These are phyloP conservation scores for Eutrigla gurnardus DNA, from an alignment of 2,797 vertebrate species.

Conservation along the genomic window DNA sequence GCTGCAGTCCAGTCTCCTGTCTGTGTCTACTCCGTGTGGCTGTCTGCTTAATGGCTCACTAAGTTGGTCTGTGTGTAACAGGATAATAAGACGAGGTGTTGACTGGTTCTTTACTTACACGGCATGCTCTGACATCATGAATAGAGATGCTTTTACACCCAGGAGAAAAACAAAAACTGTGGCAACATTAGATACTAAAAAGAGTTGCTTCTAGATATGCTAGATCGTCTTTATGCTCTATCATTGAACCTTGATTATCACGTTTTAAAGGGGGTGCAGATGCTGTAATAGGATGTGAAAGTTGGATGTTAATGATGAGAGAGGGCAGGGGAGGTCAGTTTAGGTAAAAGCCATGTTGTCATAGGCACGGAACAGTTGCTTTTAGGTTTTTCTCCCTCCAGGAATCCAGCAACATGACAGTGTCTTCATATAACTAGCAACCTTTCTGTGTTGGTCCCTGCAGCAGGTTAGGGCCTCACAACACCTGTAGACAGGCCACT, in stretches of 20 bases:
- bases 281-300: constrained; percentile 1
- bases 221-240: neutral
- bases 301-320: constrained; percentile 8
- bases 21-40: constrained; percentile 34
- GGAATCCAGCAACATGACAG: neutral
- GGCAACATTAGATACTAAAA: constrained; percentile 9
- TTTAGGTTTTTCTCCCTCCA: neutral
- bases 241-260: neutral
- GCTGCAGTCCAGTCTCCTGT: constrained; percentile 28
- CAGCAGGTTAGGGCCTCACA: constrained; percentile 7
- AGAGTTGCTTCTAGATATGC: neutral
- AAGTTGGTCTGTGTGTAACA: constrained; percentile 21
- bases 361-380: neutral
- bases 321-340: constrained; percentile 4
- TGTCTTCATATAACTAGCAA: neutral
- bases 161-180: neutral
- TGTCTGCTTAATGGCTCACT: constrained; percentile 42
- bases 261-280: constrained; percentile 1
- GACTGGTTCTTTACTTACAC: neutral
- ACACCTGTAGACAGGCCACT: constrained; percentile 39
- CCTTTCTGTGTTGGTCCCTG: constrained; percentile 12
- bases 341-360: neutral
- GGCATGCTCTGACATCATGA: neutral
- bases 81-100: constrained; percentile 13
- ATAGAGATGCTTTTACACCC: neutral